Evolutionary conservation across 2,888 invertebrate genomes (phyloP).

Genomic region (Stratiomys singularior): DNA sequence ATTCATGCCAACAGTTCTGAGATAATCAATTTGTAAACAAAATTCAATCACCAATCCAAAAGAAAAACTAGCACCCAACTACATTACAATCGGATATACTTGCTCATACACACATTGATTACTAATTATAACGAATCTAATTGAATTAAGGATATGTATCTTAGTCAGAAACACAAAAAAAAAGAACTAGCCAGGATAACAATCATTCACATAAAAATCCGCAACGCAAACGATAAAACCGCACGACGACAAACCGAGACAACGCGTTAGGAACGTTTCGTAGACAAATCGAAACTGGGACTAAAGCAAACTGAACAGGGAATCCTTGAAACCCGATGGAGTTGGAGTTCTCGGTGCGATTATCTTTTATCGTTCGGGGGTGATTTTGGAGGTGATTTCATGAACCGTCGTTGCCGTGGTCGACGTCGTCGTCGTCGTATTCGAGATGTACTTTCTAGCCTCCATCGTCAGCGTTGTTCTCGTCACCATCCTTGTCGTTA

Average conservation of each 20-base stretch:
- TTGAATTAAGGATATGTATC: too few relatives aligned
- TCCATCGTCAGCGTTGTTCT: neutral
- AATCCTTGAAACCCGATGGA: constrained; percentile 37
- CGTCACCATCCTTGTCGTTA: neutral
- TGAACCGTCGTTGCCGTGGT: neutral
- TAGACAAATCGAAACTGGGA: constrained; percentile 44
- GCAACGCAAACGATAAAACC: constrained; percentile 4
- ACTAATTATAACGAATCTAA: too few relatives aligned
- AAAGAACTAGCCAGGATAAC: neutral
- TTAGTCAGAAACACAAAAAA: neutral
- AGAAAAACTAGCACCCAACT: too few relatives aligned
- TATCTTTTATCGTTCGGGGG: constrained; percentile 42
- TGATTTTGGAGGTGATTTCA: constrained; percentile 24
- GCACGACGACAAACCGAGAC: constrained; percentile 18
- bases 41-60: too few relatives aligned
- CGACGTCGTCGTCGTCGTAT: neutral
- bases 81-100: too few relatives aligned
- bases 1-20: too few relatives aligned
- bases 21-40: too few relatives aligned
- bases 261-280: constrained; percentile 43
- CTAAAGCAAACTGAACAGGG: constrained; percentile 37
- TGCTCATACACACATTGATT: too few relatives aligned
- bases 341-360: constrained; percentile 26
- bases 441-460: too few relatives aligned
- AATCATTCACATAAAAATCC: constrained; percentile 1